phyloP scores from a whole-genome alignment of 2,113 vertebrate genomes.

The Seriola quinqueradiata region DNA sequence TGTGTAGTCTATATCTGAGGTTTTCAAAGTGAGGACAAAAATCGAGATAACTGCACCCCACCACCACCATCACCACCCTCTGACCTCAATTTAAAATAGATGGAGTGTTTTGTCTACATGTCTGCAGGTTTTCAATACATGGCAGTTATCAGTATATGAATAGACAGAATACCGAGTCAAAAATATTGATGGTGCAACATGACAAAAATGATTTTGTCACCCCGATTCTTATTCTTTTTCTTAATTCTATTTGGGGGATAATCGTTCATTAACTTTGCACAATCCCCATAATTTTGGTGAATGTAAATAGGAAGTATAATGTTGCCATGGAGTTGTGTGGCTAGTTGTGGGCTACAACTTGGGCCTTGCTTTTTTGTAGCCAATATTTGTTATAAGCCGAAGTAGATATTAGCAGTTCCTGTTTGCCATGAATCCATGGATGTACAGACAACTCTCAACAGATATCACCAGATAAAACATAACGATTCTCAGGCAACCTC shows the following conservation, averaged over 20 bases:
- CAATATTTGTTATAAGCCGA: neutral
- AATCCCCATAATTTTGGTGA: neutral
- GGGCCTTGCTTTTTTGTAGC: neutral
- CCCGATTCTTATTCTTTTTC: too few species aligned
- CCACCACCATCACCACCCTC: neutral
- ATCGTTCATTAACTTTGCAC: neutral
- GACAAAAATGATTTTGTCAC: neutral
- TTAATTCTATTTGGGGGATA: neutral
- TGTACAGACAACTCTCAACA: neutral
- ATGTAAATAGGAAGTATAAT: neutral
- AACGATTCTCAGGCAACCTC: neutral
- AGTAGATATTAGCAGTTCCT: neutral
- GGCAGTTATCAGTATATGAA: neutral
- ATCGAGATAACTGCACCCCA: neutral
- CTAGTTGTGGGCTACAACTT: neutral
- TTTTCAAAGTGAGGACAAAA: conserved; percentile 14
- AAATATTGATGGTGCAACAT: too few species aligned
- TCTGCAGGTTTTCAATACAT: neutral
- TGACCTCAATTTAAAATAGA: neutral
- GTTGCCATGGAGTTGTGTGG: neutral
- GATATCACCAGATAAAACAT: neutral
- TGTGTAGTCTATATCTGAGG: conserved; percentile 41
- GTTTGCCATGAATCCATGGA: neutral
- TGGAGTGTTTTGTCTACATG: neutral
- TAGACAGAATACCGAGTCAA: neutral